A percentile compares a stretch with the other conserved stretches of the same genome.
Conservation (phyloP, 2,113 vertebrate genomes). For the Glaucidium brasilianum region DNA sequence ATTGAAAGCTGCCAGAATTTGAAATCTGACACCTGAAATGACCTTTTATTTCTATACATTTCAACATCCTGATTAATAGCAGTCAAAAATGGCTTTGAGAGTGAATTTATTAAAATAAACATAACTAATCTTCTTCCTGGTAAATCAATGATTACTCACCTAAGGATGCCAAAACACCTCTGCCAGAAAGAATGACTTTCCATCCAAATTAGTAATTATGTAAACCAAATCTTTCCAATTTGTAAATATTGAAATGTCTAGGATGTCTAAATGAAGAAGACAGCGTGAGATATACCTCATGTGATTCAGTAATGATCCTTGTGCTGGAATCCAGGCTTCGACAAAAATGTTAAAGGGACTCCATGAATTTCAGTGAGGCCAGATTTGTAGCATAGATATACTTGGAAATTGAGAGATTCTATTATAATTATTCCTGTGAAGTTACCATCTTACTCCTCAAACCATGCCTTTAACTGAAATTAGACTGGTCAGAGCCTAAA, state of each 20-base stretch:
- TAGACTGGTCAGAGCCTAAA: not conserved
- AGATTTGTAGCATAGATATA: not conserved
- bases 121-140: not conserved
- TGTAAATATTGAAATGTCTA: not conserved
- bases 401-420: not conserved
- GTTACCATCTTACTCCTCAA: not conserved
- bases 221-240: not conserved
- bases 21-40: not conserved
- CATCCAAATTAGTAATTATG: not conserved
- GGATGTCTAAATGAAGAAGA: not conserved
- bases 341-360: not conserved
- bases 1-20: conserved; percentile 1
- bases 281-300: not conserved
- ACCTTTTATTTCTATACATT: not conserved
- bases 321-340: not conserved
- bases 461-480: not conserved
- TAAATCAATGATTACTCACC: conserved; percentile 6
- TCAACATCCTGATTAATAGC: not conserved
- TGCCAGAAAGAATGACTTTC: conserved; percentile 5
- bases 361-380: not conserved
- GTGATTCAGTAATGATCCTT: not conserved
- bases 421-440: not conserved
- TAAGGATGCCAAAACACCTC: not conserved
- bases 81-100: not conserved
- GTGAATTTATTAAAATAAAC: conserved; percentile 32